A percentile compares a stretch with the other conserved stretches of the same genome.
Conservation (phyloP, 2,797 vertebrate species). For the Salarias fasciatus region DNA sequence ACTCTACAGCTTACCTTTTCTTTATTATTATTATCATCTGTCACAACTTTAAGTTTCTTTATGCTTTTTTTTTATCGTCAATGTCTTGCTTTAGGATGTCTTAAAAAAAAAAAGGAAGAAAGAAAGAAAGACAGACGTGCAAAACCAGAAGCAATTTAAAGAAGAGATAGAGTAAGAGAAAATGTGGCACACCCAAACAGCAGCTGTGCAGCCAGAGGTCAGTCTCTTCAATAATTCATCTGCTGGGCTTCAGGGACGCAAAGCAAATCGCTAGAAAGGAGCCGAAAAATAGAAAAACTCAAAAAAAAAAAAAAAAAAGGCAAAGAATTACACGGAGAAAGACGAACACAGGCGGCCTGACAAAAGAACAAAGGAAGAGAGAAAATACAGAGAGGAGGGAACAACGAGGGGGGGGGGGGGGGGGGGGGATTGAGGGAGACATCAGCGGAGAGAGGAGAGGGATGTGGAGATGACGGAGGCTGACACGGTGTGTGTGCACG, state of each 20-base stretch:
- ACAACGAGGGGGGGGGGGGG: background rate
- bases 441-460: conserved; percentile 17
- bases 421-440: conserved; percentile 12
- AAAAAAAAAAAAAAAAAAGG: conserved; percentile 1
- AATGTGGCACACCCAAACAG: too few species aligned
- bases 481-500: conserved; percentile 5
- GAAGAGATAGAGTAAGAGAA: too few species aligned
- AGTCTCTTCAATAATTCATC: conserved; percentile 65
- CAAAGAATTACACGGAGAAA: conserved; percentile 3
- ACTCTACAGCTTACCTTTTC: too few species aligned
- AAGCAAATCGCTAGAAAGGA: conserved; percentile 45
- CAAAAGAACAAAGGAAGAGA: conserved; percentile 10
- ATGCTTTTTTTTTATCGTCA: too few species aligned
- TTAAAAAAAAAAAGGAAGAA: too few species aligned
- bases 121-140: too few species aligned
- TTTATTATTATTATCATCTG: too few species aligned
- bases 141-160: too few species aligned
- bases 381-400: conserved; percentile 22
- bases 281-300: conserved; percentile 4
- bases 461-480: conserved; percentile 16
- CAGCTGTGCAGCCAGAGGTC: conserved; percentile 54
- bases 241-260: conserved; percentile 26
- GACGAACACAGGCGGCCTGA: conserved; percentile 8
- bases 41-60: too few species aligned
- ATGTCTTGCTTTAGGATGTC: too few species aligned